A percentile compares a stretch with the other conserved stretches of the same genome.
phyloP scores from a whole-genome alignment of 2,888 invertebrate genomes.

The Palloptera scutellata region DNA sequence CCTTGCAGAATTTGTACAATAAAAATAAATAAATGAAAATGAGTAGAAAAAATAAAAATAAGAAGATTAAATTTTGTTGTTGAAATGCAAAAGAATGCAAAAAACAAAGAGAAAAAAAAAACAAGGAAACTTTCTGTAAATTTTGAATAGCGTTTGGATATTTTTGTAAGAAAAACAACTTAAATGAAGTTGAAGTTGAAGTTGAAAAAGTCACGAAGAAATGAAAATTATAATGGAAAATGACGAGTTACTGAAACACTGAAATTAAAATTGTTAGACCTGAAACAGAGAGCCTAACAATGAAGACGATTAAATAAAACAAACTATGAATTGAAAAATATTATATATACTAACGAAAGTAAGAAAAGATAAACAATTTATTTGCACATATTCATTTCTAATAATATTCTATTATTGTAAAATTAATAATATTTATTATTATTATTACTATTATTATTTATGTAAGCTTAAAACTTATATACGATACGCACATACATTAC shows the following conservation, averaged over 20 bases:
- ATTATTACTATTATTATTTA: not conserved
- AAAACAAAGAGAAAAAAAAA: not conserved
- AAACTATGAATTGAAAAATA: not conserved
- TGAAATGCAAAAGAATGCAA: slow-evolving; percentile 44
- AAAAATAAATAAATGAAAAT: slow-evolving; percentile 8
- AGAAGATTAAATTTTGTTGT: slow-evolving; percentile 31
- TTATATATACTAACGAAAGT: no score
- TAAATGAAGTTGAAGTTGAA: slow-evolving; percentile 7
- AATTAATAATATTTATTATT: no score
- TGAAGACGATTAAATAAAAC: not conserved
- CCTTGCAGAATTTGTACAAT: slow-evolving; percentile 31
- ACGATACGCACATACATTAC: slow-evolving; percentile 49
- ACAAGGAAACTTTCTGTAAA: not conserved
- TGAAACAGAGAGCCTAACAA: no score
- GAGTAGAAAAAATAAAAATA: slow-evolving; percentile 14
- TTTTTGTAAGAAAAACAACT: slow-evolving; percentile 26
- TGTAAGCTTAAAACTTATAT: slow-evolving; percentile 11
- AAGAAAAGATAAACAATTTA: no score
- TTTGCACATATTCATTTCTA: no score
- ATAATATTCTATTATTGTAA: no score
- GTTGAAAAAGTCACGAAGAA: slow-evolving; percentile 11
- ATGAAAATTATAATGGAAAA: not conserved
- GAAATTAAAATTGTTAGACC: no score
- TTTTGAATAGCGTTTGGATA: slow-evolving; percentile 19
- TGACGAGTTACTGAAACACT: not conserved